These are phyloP conservation scores for Pseudorhombus dupliciocellatus DNA, from an alignment of 2,113 vertebrate genomes.

Conservation along the genomic window DNA sequence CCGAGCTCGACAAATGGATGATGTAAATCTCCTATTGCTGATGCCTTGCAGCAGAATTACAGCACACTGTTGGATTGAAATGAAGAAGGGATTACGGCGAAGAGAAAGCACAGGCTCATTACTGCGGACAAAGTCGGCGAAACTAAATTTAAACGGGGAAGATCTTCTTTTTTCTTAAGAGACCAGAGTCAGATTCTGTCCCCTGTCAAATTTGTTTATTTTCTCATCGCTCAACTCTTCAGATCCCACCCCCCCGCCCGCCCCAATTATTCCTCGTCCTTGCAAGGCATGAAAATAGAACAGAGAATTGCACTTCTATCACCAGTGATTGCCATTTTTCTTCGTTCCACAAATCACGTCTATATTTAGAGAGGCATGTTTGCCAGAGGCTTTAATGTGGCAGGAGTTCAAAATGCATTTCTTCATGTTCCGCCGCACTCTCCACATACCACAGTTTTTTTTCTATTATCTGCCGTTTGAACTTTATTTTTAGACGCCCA, in stretches of 20 bases:
- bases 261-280: conserved; percentile 38
- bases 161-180: conserved; percentile 58
- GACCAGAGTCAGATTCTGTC: conserved; percentile 35
- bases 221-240: conserved; percentile 60
- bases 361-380: conserved; percentile 66
- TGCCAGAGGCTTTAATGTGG: conserved; percentile 54
- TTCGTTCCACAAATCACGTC: conserved; percentile 58
- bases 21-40: conserved; percentile 58
- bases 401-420: conserved; percentile 38
- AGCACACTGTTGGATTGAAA: conserved; percentile 52
- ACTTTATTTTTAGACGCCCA: conserved; percentile 20
- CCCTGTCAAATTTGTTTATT: conserved; percentile 58
- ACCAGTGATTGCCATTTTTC: conserved; percentile 48
- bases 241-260: conserved; percentile 13
- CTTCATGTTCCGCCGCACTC: conserved; percentile 23
- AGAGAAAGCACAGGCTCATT: conserved; percentile 12
- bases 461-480: conserved; percentile 9
- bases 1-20: conserved; percentile 49
- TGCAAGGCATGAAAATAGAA: conserved; percentile 69
- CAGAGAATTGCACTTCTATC: conserved; percentile 64
- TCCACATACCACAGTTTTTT: background rate
- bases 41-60: conserved; percentile 53
- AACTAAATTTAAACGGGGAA: conserved; percentile 55
- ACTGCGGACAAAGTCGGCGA: conserved; percentile 27
- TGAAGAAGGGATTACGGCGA: conserved; percentile 35